phyloP scores from a whole-genome alignment of 2,888 invertebrate genomes.

The Crossocerus cetratus region DNA sequence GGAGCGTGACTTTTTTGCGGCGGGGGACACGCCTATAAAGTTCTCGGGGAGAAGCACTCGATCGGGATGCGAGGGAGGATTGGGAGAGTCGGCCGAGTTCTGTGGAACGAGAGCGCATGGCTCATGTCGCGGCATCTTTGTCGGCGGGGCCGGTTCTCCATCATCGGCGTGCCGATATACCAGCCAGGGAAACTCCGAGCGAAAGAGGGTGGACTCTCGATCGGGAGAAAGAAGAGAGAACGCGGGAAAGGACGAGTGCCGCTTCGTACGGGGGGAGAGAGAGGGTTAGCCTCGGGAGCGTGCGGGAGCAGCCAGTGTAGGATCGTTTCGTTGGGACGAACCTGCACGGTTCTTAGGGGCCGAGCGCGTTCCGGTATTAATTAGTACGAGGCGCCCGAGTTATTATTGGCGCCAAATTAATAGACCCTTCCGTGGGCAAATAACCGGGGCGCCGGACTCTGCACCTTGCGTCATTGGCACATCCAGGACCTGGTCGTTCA shows the following conservation, averaged over 20 bases:
- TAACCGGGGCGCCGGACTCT: constrained; percentile 54
- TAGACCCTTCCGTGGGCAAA: constrained; percentile 71
- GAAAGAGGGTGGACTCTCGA: constrained; percentile 28
- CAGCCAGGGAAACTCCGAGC: constrained; percentile 36
- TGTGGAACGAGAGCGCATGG: constrained; percentile 59
- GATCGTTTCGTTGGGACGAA: constrained; percentile 62
- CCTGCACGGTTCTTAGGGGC: constrained; percentile 65
- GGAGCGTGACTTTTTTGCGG: constrained; percentile 54
- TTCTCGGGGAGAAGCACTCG: constrained; percentile 50
- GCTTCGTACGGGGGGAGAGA: not conserved
- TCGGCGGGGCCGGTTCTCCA: constrained; percentile 72
- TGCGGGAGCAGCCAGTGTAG: constrained; percentile 36
- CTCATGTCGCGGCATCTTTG: constrained; percentile 74
- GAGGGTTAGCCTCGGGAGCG: constrained; percentile 1
- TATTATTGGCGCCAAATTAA: constrained; percentile 71
- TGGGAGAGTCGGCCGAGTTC: constrained; percentile 37
- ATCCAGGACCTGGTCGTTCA: constrained; percentile 9
- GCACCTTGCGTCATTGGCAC: constrained; percentile 44
- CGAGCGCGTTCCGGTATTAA: constrained; percentile 71
- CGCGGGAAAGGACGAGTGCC: constrained; percentile 2
- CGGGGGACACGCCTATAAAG: constrained; percentile 63
- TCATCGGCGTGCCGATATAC: constrained; percentile 71
- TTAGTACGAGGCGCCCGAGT: constrained; percentile 69
- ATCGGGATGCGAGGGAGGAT: constrained; percentile 43
- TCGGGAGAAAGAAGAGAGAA: constrained; percentile 27